These are phyloP conservation scores for Colostygia pectinataria DNA, from an alignment of 2,888 invertebrate species.

Conservation along the genomic window DNA sequence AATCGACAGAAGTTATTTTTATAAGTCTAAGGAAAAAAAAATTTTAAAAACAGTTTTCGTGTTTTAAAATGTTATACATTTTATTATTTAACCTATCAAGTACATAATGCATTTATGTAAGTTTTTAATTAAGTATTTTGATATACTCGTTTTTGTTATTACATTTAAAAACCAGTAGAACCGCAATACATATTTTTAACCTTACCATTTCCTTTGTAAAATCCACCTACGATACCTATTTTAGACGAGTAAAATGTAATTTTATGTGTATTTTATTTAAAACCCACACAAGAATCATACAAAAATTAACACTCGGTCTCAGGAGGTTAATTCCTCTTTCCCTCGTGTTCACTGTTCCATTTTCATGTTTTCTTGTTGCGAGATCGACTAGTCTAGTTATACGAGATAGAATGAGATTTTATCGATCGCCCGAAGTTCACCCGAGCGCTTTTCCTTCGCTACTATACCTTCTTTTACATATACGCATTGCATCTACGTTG, in stretches of 20 bases:
- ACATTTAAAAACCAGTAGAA: constrained; percentile 22
- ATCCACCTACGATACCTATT: too few species aligned
- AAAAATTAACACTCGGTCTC: too few species aligned
- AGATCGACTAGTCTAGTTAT: constrained; percentile 16
- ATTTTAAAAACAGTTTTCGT: too few species aligned
- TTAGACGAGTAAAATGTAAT: too few species aligned
- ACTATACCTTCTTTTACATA: background rate
- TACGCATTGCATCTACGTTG: constrained; percentile 11
- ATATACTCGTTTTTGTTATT: too few species aligned
- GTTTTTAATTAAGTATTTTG: too few species aligned
- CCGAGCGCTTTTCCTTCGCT: constrained; percentile 13
- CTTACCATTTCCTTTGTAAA: constrained; percentile 18
- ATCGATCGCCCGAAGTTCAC: constrained; percentile 24
- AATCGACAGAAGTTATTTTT: background rate
- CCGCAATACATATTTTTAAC: constrained; percentile 2
- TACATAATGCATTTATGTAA: too few species aligned
- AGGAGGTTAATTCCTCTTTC: too few species aligned
- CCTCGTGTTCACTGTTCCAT: constrained; percentile 5
- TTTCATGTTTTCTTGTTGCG: constrained; percentile 20
- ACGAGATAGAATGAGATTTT: constrained; percentile 15
- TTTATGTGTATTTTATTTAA: too few species aligned
- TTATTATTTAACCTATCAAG: too few species aligned
- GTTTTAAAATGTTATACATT: too few species aligned
- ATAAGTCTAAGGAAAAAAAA: too few species aligned
- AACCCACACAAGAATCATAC: constrained; percentile 2